Conservation (phyloP, 2,888 invertebrate species). For the Trichopria drosophilae region DNA sequence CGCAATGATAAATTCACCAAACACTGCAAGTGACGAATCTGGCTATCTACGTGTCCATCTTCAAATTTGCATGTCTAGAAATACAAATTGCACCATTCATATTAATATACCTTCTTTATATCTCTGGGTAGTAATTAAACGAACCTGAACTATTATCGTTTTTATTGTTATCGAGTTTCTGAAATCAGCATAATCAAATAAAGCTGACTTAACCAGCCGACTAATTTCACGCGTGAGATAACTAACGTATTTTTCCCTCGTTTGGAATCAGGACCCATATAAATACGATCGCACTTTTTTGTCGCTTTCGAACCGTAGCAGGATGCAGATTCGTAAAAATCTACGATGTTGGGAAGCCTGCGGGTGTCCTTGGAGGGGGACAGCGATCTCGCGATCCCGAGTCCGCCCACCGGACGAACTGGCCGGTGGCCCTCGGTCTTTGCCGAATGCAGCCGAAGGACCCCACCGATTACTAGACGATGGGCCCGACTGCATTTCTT, state of each 20-base stretch:
- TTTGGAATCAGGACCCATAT: constrained; percentile 15
- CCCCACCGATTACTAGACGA: constrained; percentile 30
- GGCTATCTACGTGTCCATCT: no score
- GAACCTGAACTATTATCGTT: no score
- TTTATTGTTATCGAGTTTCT: no score
- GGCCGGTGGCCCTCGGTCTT: constrained; percentile 37
- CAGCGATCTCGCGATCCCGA: constrained; percentile 51
- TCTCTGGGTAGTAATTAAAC: no score
- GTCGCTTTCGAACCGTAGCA: constrained; percentile 17
- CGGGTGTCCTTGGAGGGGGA: constrained; percentile 54
- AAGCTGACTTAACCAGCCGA: no score
- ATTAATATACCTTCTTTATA: no score
- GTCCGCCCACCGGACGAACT: constrained; percentile 51
- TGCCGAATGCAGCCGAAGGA: constrained; percentile 27
- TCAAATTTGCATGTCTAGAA: no score
- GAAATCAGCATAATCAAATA: no score
- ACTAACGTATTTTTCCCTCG: background rate
- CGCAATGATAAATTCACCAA: no score
- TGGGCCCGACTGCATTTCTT: no score
- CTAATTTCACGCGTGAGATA: background rate
- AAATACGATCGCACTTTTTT: constrained; percentile 19
- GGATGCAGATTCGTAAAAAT: constrained; percentile 21
- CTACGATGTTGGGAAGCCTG: constrained; percentile 34
- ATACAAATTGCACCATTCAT: no score
- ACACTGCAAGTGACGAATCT: no score